Evolutionary conservation across 2,113 vertebrate genomes (phyloP).

Genomic region (Aptenodytes forsteri): DNA sequence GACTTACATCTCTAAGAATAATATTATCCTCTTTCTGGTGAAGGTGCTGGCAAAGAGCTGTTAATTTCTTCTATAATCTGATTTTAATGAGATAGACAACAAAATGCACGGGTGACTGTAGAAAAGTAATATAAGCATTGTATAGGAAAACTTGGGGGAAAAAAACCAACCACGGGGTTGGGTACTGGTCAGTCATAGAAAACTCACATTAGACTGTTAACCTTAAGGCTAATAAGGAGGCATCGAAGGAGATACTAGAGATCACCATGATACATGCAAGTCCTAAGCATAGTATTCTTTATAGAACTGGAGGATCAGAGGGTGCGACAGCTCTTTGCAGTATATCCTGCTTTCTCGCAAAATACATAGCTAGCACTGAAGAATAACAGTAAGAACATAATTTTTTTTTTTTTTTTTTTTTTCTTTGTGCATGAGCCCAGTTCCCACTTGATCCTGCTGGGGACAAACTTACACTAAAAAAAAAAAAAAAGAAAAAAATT

Average conservation of each 20-base stretch:
- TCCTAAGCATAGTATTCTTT: neutral
- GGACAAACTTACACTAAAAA: no score
- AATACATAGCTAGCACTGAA: neutral
- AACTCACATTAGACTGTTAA: neutral
- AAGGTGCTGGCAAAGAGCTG: neutral
- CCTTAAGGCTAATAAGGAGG: neutral
- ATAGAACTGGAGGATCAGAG: neutral
- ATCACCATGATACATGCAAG: accelerated
- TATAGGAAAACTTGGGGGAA: neutral
- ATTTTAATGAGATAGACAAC: neutral
- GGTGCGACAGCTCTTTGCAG: neutral
- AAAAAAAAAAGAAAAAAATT: no score
- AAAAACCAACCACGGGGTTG: neutral
- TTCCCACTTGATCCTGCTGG: neutral
- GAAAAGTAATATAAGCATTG: neutral
- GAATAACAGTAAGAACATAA: neutral
- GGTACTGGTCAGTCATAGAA: neutral
- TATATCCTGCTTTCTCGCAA: neutral
- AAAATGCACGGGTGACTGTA: neutral
- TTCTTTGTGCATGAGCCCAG: neutral
- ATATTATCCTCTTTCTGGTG: neutral
- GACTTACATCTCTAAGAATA: neutral
- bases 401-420: neutral
- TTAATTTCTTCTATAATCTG: neutral
- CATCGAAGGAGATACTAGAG: neutral